Evolutionary conservation across 1,140 invertebrate genomes (phyloP), one percentile per base, ranked within the genome.

Genomic region (Kradibia gibbosae): DNA sequence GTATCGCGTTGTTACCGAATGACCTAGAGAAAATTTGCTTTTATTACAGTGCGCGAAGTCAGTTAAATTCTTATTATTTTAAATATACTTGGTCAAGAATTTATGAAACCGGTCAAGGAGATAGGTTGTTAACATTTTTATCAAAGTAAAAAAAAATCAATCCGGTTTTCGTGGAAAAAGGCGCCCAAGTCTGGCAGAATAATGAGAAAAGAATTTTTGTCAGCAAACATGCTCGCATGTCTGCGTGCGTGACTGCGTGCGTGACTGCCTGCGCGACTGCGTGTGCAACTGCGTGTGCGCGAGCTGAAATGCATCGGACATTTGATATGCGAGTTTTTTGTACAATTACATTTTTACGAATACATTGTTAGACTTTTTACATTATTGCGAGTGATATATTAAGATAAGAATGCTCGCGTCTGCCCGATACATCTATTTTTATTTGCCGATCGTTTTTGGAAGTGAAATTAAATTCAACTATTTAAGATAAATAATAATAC

Each of bases 161-260:
- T 71, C n/a, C n/a, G 67, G 67, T 28, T 71, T 48, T 71, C 1
- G 22, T 71, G n/a, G 36, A 48, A 72, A 72, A 72, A 48, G 0
- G 7, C 8, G 39, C 11, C 17, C 20, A 17, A 72, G 1, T 50
- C 45, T 28, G 20, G 20, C n/a, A 67, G 42, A 72, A 72, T 48
- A 72, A 71, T 71, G 42, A 48, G 42, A 72, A 72, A 50, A 72
- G 8, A 25, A 72, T 72, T 72, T 72, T 25, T 7, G 13, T 31
- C 42, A 28, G 34, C 39, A 67, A 67, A n/a, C n/a, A 39, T 39
- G 25, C 25, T 3, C 25, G 13, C 22, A 8, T 48, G 15, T 48
- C 7, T 48, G 45, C 15, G 15, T 48, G 15, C 15, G 15, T 48
- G n/a, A n/a, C n/a, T n/a, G n/a, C n/a, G n/a, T n/a, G n/a, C n/a